Percentiles rank a stretch among this genome's conserved stretches.
These are phyloP conservation scores for Beris morrisii DNA, from an alignment of 2,888 invertebrate species.

Conservation along the genomic window DNA sequence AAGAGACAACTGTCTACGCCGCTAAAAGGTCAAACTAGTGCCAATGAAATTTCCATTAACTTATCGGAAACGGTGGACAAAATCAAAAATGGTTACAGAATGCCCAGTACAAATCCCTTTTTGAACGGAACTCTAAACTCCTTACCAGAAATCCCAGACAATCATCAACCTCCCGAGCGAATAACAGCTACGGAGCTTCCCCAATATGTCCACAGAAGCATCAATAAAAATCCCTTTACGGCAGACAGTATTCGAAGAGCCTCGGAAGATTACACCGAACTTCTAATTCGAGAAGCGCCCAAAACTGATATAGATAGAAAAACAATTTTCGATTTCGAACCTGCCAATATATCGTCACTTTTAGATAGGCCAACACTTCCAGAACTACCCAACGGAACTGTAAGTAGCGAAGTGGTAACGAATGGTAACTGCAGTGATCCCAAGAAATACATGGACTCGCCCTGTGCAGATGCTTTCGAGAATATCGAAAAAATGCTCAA, in stretches of 20 bases:
- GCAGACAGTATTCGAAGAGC: constrained; percentile 25
- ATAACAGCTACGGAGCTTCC: constrained; percentile 5
- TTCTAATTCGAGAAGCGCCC: constrained; percentile 18
- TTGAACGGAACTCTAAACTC: constrained; percentile 40
- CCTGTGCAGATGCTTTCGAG: constrained; percentile 38
- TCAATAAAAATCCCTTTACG: constrained; percentile 38
- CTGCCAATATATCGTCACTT: constrained; percentile 37
- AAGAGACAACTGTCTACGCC: constrained; percentile 47
- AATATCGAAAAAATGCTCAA: constrained; percentile 37
- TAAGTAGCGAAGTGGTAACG: not conserved
- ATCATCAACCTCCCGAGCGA: constrained; percentile 9
- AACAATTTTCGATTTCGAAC: constrained; percentile 39
- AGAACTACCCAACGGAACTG: constrained; percentile 18
- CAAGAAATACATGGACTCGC: constrained; percentile 34
- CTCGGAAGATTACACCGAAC: not conserved
- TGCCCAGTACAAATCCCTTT: constrained; percentile 42
- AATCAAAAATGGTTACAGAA: constrained; percentile 35
- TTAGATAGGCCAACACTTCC: constrained; percentile 31
- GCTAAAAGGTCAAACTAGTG: constrained; percentile 30
- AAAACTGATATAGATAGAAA: constrained; percentile 38
- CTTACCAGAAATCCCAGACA: constrained; percentile 35
- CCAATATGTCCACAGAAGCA: constrained; percentile 7
- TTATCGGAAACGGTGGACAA: constrained; percentile 39
- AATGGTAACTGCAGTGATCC: not conserved
- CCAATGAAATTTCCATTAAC: constrained; percentile 38